These are phyloP conservation scores for Pan paniscus DNA, from an alignment of 2,113 vertebrate genomes.

Conservation along the genomic window DNA sequence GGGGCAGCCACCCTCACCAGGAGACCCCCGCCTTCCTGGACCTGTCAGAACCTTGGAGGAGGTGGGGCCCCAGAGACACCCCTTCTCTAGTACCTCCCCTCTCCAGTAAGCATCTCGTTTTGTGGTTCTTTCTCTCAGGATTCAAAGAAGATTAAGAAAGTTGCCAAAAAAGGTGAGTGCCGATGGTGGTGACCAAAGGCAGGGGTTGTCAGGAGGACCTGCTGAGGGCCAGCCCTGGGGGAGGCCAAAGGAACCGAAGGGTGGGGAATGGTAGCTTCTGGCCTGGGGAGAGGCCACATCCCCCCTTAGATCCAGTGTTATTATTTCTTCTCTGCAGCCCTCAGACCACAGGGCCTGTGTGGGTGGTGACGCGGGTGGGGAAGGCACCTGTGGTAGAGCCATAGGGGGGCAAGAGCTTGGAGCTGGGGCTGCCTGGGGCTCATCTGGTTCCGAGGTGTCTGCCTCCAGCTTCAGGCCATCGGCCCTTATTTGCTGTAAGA, in stretches of 20 bases:
- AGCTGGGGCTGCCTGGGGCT: background rate
- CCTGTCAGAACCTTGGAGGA: background rate
- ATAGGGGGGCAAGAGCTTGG: accelerated
- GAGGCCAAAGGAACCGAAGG: background rate
- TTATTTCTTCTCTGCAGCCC: background rate
- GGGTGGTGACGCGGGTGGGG: accelerated
- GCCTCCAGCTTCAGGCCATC: too few species aligned
- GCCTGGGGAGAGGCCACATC: accelerated
- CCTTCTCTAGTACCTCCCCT: accelerated
- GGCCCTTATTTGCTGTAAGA: background rate
- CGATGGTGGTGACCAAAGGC: accelerated
- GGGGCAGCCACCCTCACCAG: background rate
- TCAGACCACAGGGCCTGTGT: background rate
- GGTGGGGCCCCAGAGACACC: too few species aligned
- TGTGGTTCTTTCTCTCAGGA: conserved; percentile 73
- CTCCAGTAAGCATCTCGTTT: background rate
- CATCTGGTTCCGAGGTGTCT: accelerated
- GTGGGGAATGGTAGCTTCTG: background rate
- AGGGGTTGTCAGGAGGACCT: background rate
- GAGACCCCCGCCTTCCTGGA: background rate
- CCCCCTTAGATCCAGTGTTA: background rate
- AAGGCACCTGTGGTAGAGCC: background rate
- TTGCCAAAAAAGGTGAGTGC: conserved; percentile 72
- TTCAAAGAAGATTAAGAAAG: conserved; percentile 79
- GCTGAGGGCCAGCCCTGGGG: background rate